Evolutionary conservation across 2,888 invertebrate genomes (phyloP), one percentile per base, ranked within the genome.

Genomic region (Drosophila maculinotata): DNA sequence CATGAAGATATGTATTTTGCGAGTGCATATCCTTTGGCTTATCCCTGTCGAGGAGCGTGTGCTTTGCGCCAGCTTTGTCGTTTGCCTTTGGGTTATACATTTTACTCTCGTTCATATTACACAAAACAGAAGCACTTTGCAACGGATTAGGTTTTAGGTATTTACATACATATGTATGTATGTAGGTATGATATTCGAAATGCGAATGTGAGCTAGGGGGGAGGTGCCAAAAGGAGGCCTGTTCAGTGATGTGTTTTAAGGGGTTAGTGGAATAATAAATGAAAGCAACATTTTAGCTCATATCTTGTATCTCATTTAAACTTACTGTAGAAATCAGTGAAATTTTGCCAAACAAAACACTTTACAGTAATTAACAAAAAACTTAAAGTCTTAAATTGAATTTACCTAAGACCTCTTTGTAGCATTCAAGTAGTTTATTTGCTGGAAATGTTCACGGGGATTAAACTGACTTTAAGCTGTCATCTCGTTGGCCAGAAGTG

Each of bases 41-140:
- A 83, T 81, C 81, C 81, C 68, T 59, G 68, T 23, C 14, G 48
- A 60, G 65, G 36, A 71, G 66, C 76, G 68, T 76, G 72, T 77
- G 70, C 69, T 53, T 58, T 63, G 44, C 56, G 67, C 62, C 70
- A 62, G 67, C 59, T 60, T 60, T 62, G 69, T 60, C 69, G 58
- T 64, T 60, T 69, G 75, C 79, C 81, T 76, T 42, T 41, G 72
- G 75, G 79, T 59, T 70, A 77, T 62, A 80, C 81, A 71, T 74
- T 74, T 69, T 68, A 53, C 78, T 69, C 69, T 69, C 69, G 59
- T 57, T 83, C 68, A 59, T 66, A 66, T 79, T 79, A 83, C 84
- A 73, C 60, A 63, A 67, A 77, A 81, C 79, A 79, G 69, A 77
- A 81, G 83, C 81, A 81, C 83, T 81, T 81, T 79, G 74, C 81